phyloP scores from a whole-genome alignment of 2,113 vertebrate species.

The Dermatemys mawii region DNA sequence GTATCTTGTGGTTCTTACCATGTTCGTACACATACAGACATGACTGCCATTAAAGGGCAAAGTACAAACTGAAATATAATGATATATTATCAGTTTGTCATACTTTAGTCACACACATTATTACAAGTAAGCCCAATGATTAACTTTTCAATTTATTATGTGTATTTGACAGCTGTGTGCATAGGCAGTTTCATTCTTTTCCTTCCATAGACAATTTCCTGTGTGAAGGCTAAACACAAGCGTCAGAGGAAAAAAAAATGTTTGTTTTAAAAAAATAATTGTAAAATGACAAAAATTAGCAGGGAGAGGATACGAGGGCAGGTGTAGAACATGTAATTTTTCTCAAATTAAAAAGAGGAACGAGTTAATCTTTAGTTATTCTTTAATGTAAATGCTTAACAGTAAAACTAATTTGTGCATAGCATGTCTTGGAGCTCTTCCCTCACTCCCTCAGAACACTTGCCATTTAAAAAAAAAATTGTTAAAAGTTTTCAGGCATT shows the following conservation, averaged over 20 bases:
- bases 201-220: background rate
- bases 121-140: background rate
- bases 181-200: background rate
- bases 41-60: background rate
- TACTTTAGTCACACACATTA: background rate
- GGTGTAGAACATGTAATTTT: background rate
- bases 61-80: background rate
- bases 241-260: background rate
- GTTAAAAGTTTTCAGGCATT: background rate
- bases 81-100: background rate
- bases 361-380: background rate
- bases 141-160: background rate
- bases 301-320: background rate
- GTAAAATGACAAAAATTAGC: background rate
- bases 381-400: background rate
- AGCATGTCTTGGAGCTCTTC: background rate
- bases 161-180: background rate
- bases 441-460: background rate
- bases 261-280: background rate
- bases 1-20: background rate
- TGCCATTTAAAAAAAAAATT: fast-evolving
- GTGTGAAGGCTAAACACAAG: fast-evolving
- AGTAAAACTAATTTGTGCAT: background rate
- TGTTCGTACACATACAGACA: background rate
- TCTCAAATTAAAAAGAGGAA: no score